Evolutionary conservation across 2,888 invertebrate genomes (phyloP).

Genomic region (Asteroscopus sphinx): DNA sequence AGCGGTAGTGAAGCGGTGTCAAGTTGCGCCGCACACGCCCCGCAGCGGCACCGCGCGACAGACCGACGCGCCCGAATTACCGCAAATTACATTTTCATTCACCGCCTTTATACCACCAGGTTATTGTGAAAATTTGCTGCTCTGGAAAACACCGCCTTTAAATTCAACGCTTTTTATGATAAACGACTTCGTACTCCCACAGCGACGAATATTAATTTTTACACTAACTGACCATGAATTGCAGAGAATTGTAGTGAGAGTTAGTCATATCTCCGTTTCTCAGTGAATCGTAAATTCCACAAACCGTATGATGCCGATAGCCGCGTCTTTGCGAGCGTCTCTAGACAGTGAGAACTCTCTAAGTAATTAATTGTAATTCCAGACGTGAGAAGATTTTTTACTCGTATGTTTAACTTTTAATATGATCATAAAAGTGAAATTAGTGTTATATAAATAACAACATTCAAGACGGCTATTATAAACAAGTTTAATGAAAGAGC

Average conservation of each 20-base stretch:
- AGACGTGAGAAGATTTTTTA: constrained; percentile 53
- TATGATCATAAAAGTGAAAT: constrained; percentile 54
- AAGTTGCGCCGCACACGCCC: constrained; percentile 27
- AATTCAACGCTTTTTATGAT: constrained; percentile 60
- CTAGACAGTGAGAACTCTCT: constrained; percentile 44
- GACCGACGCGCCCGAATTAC: constrained; percentile 74
- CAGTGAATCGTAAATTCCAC: constrained; percentile 56
- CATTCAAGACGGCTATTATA: constrained; percentile 24
- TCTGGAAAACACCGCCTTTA: constrained; percentile 61
- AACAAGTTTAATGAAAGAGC: constrained; percentile 18
- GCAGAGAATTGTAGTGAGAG: constrained; percentile 61
- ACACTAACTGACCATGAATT: constrained; percentile 60
- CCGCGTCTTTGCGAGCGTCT: constrained; percentile 7
- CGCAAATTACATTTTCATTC: constrained; percentile 86
- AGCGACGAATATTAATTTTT: constrained; percentile 57
- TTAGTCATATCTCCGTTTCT: constrained; percentile 50
- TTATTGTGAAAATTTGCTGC: constrained; percentile 69
- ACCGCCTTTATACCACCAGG: constrained; percentile 64
- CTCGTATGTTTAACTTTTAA: constrained; percentile 38
- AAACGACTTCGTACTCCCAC: constrained; percentile 48
- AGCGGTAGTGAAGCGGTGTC: constrained; percentile 52
- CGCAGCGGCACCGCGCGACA: constrained; percentile 60
- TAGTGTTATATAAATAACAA: constrained; percentile 51
- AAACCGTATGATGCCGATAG: constrained; percentile 37
- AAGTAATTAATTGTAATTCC: constrained; percentile 56